Conservation (phyloP, 2,888 invertebrate species). For the Agrochola lychnidis region DNA sequence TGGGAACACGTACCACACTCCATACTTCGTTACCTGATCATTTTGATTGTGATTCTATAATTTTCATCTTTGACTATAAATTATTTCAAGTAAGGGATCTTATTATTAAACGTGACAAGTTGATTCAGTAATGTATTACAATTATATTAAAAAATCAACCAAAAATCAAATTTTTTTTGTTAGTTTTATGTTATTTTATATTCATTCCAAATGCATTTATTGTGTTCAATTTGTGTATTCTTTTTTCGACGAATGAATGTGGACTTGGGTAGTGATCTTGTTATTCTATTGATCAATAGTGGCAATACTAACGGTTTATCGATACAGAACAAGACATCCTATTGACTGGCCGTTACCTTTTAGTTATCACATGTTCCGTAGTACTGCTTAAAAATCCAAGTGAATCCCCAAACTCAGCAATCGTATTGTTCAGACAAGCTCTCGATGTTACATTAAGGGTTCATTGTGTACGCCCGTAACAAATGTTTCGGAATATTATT, state of each 20-base stretch:
- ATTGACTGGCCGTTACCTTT: not conserved
- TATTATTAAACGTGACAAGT: slow-evolving; percentile 20
- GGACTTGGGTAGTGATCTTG: not conserved
- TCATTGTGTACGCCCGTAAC: slow-evolving; percentile 4
- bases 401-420: not conserved
- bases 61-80: slow-evolving; percentile 15
- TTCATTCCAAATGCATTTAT: slow-evolving; percentile 65
- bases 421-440: not conserved
- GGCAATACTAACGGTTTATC: not conserved
- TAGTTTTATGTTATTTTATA: slow-evolving; percentile 29
- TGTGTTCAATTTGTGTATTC: slow-evolving; percentile 32
- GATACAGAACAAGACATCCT: not conserved
- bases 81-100: not conserved
- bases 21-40: slow-evolving; percentile 43
- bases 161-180: slow-evolving; percentile 34
- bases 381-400: not conserved
- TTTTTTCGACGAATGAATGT: not conserved
- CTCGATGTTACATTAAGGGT: slow-evolving; percentile 1
- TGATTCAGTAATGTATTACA: slow-evolving; percentile 24
- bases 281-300: not conserved
- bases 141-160: slow-evolving; percentile 16
- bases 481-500: not conserved
- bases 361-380: not conserved
- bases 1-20: not conserved
- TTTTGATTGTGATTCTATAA: slow-evolving; percentile 1